Percentiles rank a stretch among this genome's conserved stretches.
These are phyloP conservation scores for Alcis repandata DNA, from an alignment of 2,888 invertebrate genomes.

Conservation along the genomic window DNA sequence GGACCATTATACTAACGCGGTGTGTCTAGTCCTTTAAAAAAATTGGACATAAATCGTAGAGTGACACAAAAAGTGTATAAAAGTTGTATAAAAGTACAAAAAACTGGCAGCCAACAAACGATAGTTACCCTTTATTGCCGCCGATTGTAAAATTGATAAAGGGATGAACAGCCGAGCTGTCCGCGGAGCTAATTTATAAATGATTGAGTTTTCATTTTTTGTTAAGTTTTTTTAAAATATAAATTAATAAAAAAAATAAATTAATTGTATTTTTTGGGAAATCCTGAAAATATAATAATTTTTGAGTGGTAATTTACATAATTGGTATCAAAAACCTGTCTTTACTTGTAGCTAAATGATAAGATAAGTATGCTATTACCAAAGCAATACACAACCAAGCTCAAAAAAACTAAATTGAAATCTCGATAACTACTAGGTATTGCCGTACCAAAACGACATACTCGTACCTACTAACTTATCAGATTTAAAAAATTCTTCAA, in stretches of 20 bases:
- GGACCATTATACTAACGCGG: slow-evolving; percentile 65
- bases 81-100: slow-evolving; percentile 66
- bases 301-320: no score
- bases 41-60: slow-evolving; percentile 71
- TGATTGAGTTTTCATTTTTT: slow-evolving; percentile 85
- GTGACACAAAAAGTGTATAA: slow-evolving; percentile 71
- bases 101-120: slow-evolving; percentile 72
- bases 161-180: slow-evolving; percentile 82
- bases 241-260: no score
- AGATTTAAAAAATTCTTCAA: background rate
- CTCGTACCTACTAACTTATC: no score
- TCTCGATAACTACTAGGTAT: no score
- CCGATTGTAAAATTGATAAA: slow-evolving; percentile 82
- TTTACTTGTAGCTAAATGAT: no score
- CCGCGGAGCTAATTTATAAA: slow-evolving; percentile 85
- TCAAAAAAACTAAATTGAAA: no score
- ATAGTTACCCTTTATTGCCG: slow-evolving; percentile 82
- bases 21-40: slow-evolving; percentile 61
- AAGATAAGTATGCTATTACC: no score
- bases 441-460: no score
- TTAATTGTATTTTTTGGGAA: no score
- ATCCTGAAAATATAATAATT: no score
- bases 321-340: no score
- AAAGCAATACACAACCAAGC: no score
- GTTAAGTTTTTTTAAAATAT: background rate